Evolutionary conservation across 2,888 invertebrate genomes (phyloP), one percentile per base, ranked within the genome.

Genomic region (Argyresthia albistria): DNA sequence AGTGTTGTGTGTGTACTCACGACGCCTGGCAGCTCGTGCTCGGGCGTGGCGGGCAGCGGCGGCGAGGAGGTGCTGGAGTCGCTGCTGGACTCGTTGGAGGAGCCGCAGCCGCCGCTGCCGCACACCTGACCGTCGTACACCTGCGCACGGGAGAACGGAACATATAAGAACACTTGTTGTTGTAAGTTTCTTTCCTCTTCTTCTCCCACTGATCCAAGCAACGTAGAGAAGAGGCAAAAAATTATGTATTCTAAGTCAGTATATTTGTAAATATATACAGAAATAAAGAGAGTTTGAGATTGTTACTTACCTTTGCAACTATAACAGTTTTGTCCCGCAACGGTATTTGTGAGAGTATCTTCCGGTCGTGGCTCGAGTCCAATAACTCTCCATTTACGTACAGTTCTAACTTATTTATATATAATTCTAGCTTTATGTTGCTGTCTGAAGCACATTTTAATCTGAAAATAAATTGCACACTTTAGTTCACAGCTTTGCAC

Each of bases 41-140:
- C 98, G 0, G 95, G 95, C 67, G 97, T 96, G 63, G 94, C 95
- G 0, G 94, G 93, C 69, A 95, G 91, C 59, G 96, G 96, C 1
- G 97, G 97, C 0, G 97, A 97, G 2, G 96, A 95, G 2, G 96
- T 95, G 54, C 97, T 97, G 61, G 97, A 97, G 75, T 98, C 98
- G 54, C 97, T 97, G 67, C 96, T 97, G 53, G 97, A 96, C 71
- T 98, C 98, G 53, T 87, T 88, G 4, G 88, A 88, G 10, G 88
- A 88, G 47, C 87, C 87, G 56, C 86, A 84, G 1, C 84, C 84
- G 11, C 84, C 84, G 57, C 86, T 84, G 1, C 84, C 83, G 59
- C 84, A 84, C 39, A 86, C 80, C 66, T 82, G 84, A 1, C 84
- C 83, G 57, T 87, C 86, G 57, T 81, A 87, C 37, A 84, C 84